These are phyloP conservation scores for Pseudopleuronectes americanus DNA, from an alignment of 2,797 vertebrate species.

Conservation along the genomic window DNA sequence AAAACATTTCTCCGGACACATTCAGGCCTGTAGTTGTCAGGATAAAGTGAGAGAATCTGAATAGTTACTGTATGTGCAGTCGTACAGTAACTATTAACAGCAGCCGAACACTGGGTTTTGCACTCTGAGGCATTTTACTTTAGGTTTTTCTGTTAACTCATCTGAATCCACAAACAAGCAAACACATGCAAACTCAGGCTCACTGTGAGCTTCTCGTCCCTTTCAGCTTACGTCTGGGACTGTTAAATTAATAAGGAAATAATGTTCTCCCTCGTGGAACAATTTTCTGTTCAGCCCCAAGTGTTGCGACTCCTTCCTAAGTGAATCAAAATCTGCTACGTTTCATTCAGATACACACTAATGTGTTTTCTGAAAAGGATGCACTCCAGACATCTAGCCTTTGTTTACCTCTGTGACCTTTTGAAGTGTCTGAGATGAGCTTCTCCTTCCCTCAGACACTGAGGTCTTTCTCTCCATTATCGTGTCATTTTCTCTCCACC, in stretches of 20 bases:
- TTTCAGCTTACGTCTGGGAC: not conserved
- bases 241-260: not conserved
- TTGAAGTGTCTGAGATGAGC: conserved; percentile 29
- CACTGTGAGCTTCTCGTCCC: not conserved
- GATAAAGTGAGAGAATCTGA: no score
- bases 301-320: conserved; percentile 11
- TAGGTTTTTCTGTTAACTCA: not conserved
- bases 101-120: not conserved
- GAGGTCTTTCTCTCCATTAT: conserved; percentile 33
- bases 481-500: conserved; percentile 49
- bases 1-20: conserved; percentile 6
- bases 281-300: not conserved
- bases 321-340: conserved; percentile 30
- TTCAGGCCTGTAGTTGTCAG: not conserved
- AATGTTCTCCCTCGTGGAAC: not conserved
- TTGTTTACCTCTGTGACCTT: conserved; percentile 39
- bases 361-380: conserved; percentile 26
- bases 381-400: conserved; percentile 17
- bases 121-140: not conserved
- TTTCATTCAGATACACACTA: conserved; percentile 25
- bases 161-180: conserved; percentile 5
- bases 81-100: not conserved
- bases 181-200: not conserved
- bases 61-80: not conserved
- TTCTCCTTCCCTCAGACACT: conserved; percentile 30